Conservation (phyloP, 2,888 invertebrate species). For the Scaptomyza flava region DNA sequence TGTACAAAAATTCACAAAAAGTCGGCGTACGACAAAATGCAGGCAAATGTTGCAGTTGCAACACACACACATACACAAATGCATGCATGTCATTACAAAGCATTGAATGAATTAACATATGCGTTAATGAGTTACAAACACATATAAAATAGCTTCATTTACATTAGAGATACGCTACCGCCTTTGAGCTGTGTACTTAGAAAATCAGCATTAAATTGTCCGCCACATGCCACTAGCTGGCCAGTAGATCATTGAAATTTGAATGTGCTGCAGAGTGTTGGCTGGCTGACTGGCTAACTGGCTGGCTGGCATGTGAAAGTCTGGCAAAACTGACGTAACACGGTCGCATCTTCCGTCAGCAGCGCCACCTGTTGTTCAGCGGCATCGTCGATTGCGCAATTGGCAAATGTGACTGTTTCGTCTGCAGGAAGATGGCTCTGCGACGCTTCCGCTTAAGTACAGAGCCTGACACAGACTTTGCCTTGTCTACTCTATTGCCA, state of each 20-base stretch:
- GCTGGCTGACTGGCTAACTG: too few relatives aligned
- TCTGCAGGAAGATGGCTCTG: constrained; percentile 57
- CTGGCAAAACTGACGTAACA: constrained; percentile 55
- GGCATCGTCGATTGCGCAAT: constrained; percentile 61
- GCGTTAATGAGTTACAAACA: constrained; percentile 63
- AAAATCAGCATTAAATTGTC: constrained; percentile 13
- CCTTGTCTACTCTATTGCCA: constrained; percentile 2
- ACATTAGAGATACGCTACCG: constrained; percentile 14
- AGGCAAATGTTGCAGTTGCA: constrained; percentile 44
- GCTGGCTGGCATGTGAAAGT: constrained; percentile 45
- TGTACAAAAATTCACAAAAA: constrained; percentile 36
- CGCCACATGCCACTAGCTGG: constrained; percentile 16
- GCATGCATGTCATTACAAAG: constrained; percentile 47
- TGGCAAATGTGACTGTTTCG: constrained; percentile 49
- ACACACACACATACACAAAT: constrained; percentile 20
- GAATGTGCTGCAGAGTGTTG: constrained; percentile 5
- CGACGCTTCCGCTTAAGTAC: constrained; percentile 49
- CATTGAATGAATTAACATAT: constrained; percentile 61
- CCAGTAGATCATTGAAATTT: constrained; percentile 16
- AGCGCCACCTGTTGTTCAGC: constrained; percentile 28
- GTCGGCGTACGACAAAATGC: constrained; percentile 49
- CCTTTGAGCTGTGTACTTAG: not conserved
- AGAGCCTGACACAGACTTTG: constrained; percentile 1
- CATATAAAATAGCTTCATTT: constrained; percentile 51
- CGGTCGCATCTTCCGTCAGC: constrained; percentile 58